These are phyloP conservation scores for Tinea trinotella DNA, from an alignment of 2,888 invertebrate species.

Conservation along the genomic window DNA sequence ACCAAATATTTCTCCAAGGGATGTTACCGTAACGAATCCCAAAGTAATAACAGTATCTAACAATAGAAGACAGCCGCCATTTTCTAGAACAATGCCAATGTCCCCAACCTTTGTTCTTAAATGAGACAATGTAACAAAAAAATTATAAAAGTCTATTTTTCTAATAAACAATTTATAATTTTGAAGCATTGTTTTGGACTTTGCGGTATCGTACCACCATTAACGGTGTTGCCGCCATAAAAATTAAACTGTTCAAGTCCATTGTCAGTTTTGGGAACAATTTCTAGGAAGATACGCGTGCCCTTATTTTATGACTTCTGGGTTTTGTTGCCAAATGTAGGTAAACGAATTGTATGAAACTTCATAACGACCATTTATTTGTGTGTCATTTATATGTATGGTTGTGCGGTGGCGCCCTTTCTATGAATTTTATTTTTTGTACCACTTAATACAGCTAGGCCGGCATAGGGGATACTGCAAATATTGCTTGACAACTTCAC, in stretches of 20 bases:
- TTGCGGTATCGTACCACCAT: slow-evolving; percentile 8
- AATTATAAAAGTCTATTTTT: background rate
- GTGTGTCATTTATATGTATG: background rate
- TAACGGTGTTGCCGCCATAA: slow-evolving; percentile 32
- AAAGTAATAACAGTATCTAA: background rate
- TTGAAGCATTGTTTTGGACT: background rate
- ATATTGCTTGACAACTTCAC: too few relatives aligned
- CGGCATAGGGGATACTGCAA: too few relatives aligned
- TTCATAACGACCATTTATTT: too few relatives aligned
- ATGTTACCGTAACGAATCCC: background rate
- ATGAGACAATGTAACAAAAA: background rate
- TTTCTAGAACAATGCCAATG: background rate
- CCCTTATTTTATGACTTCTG: background rate
- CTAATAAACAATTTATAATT: slow-evolving; percentile 5
- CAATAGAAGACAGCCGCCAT: slow-evolving; percentile 1
- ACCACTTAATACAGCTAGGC: too few relatives aligned
- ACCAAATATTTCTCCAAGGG: background rate
- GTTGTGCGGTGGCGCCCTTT: background rate
- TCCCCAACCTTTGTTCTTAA: background rate
- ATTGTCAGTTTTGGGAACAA: slow-evolving; percentile 1
- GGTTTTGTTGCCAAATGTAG: background rate
- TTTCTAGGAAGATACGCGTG: slow-evolving; percentile 6
- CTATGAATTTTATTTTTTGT: too few relatives aligned
- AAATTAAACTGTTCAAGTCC: slow-evolving; percentile 29
- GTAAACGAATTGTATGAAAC: background rate